Conservation (phyloP, 2,888 invertebrate species). For the Volucella inanis region DNA sequence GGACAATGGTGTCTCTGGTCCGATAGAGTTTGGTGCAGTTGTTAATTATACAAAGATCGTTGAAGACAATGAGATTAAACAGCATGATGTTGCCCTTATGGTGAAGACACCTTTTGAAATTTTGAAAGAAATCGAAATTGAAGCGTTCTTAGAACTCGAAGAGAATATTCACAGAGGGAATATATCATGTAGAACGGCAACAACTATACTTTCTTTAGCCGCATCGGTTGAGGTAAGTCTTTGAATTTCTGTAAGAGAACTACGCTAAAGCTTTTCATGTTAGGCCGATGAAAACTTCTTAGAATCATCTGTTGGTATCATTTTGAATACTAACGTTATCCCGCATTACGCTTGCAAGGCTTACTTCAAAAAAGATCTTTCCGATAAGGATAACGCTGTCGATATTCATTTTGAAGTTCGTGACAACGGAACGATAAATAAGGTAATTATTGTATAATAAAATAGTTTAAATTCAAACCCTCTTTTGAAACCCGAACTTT, state of each 20-base stretch:
- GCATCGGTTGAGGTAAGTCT: constrained; percentile 85
- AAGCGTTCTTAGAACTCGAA: constrained; percentile 83
- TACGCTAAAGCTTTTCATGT: constrained; percentile 75
- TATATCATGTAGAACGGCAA: constrained; percentile 84
- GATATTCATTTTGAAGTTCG: constrained; percentile 86
- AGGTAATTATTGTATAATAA: constrained; percentile 83
- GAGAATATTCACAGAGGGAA: constrained; percentile 84
- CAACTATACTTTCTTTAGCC: constrained; percentile 84
- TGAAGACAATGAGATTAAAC: constrained; percentile 82
- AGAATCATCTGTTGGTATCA: constrained; percentile 86
- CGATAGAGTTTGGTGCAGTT: constrained; percentile 82
- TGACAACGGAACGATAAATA: constrained; percentile 85
- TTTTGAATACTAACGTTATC: constrained; percentile 86
- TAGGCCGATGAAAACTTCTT: constrained; percentile 87
- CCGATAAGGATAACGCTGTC: constrained; percentile 86
- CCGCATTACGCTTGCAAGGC: constrained; percentile 87
- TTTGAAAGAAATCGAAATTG: constrained; percentile 83
- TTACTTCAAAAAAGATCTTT: constrained; percentile 88
- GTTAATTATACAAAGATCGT: constrained; percentile 84
- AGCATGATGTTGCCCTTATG: constrained; percentile 83
- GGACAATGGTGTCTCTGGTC: constrained; percentile 81
- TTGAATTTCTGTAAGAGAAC: background rate
- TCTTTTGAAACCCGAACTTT: background rate
- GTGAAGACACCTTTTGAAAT: constrained; percentile 85
- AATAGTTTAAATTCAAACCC: background rate